phyloP scores from a whole-genome alignment of 2,888 invertebrate species.

The Andrena haemorrhoa region DNA sequence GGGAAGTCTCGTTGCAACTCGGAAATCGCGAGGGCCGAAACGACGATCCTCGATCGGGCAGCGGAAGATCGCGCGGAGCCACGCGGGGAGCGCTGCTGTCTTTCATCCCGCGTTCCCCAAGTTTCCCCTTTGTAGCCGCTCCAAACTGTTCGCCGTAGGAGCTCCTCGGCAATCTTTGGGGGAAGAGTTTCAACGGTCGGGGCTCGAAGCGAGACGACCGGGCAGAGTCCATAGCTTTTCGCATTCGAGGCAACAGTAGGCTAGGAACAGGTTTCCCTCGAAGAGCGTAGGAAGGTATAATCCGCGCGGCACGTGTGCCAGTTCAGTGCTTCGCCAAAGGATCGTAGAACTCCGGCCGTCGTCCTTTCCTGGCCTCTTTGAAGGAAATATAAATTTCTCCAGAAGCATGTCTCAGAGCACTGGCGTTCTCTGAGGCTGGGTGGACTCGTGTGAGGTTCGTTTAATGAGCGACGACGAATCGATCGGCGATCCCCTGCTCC shows the following conservation, averaged over 20 bases:
- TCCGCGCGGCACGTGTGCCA: slow-evolving; percentile 3
- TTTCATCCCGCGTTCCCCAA: background rate
- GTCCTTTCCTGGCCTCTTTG: background rate
- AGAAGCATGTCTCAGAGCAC: too few relatives aligned
- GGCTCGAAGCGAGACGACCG: too few relatives aligned
- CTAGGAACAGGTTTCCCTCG: background rate
- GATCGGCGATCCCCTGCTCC: too few relatives aligned
- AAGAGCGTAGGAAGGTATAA: background rate
- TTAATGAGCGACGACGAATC: too few relatives aligned
- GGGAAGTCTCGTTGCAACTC: slow-evolving; percentile 26
- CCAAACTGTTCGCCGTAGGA: too few relatives aligned
- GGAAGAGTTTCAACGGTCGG: too few relatives aligned
- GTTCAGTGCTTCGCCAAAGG: background rate
- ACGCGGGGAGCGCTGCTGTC: background rate
- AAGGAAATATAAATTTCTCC: background rate
- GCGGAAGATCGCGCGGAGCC: slow-evolving; percentile 71
- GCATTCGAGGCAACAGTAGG: background rate
- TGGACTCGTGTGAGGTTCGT: too few relatives aligned
- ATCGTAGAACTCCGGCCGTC: background rate
- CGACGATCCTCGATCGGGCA: slow-evolving; percentile 68
- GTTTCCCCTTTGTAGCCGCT: too few relatives aligned
- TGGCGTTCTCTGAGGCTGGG: too few relatives aligned
- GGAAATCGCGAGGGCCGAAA: slow-evolving; percentile 33
- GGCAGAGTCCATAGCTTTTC: background rate
- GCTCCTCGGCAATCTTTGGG: too few relatives aligned